phyloP scores from a whole-genome alignment of 2,113 vertebrate species.

The Dasyurus viverrinus region DNA sequence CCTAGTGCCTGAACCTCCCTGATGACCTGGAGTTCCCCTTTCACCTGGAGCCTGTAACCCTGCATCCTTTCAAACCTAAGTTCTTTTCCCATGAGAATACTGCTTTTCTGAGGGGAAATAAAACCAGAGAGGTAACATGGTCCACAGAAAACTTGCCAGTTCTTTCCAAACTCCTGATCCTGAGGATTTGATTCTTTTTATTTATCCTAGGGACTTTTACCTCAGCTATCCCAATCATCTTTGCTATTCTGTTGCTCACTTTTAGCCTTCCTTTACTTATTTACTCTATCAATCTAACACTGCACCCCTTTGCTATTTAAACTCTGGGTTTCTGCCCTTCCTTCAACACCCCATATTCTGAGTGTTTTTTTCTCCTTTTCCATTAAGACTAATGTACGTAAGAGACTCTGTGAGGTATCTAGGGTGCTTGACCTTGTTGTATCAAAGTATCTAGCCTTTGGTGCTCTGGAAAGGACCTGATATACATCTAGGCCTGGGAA shows the following conservation, averaged over 20 bases:
- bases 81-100: background rate
- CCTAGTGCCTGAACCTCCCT: background rate
- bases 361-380: background rate
- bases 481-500: background rate
- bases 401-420: background rate
- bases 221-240: background rate
- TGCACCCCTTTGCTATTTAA: background rate
- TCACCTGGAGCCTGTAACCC: background rate
- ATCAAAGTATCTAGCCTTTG: background rate
- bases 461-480: background rate
- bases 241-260: background rate
- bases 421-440: background rate
- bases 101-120: background rate
- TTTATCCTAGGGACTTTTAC: background rate
- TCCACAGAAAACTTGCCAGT: background rate
- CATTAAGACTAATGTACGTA: background rate
- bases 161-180: background rate
- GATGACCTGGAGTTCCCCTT: background rate
- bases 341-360: background rate
- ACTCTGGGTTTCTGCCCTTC: background rate
- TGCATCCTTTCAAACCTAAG: background rate
- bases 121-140: background rate
- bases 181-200: background rate
- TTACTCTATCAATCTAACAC: background rate
- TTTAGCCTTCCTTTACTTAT: background rate